These are phyloP conservation scores for Drosophila barbarae DNA, from an alignment of 2,888 invertebrate genomes.

Conservation along the genomic window DNA sequence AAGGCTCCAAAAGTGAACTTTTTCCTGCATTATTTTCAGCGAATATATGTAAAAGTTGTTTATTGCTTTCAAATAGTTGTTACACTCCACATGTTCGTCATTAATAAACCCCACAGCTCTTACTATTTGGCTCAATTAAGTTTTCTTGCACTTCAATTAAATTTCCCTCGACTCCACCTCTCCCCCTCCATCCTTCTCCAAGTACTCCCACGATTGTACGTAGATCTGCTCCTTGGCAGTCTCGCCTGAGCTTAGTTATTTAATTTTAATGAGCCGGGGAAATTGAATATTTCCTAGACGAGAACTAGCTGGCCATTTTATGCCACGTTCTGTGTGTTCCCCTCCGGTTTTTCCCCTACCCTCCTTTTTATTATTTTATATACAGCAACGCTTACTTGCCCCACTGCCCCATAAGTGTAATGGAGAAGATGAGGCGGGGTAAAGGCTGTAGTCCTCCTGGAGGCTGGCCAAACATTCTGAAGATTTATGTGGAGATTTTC, in stretches of 20 bases:
- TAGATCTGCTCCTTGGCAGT: conserved; percentile 2
- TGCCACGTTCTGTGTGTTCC: conserved; percentile 27
- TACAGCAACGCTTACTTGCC: conserved; percentile 53
- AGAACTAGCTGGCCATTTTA: conserved; percentile 39
- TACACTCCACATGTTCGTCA: not conserved
- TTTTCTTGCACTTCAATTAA: conserved; percentile 21
- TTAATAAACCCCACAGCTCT: not conserved
- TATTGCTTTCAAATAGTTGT: not conserved
- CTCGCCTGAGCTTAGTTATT: conserved; percentile 58
- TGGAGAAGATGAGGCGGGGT: conserved; percentile 15
- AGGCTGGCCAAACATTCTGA: conserved; percentile 50
- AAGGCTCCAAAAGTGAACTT: not conserved
- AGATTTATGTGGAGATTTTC: conserved; percentile 73
- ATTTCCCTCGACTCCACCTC: not conserved
- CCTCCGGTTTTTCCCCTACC: conserved; percentile 11
- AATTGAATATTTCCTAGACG: conserved; percentile 69
- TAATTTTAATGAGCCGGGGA: conserved; percentile 75
- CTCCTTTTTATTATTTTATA: conserved; percentile 57
- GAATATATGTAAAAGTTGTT: not conserved
- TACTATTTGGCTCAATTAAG: not conserved
- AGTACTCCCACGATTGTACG: not conserved
- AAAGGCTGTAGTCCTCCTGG: conserved; percentile 15
- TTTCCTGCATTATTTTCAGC: no score
- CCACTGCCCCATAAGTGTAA: conserved; percentile 52
- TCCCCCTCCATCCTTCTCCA: no score